Evolutionary conservation across 2,888 invertebrate species (phyloP).

Genomic region (Eupithecia insigniata): DNA sequence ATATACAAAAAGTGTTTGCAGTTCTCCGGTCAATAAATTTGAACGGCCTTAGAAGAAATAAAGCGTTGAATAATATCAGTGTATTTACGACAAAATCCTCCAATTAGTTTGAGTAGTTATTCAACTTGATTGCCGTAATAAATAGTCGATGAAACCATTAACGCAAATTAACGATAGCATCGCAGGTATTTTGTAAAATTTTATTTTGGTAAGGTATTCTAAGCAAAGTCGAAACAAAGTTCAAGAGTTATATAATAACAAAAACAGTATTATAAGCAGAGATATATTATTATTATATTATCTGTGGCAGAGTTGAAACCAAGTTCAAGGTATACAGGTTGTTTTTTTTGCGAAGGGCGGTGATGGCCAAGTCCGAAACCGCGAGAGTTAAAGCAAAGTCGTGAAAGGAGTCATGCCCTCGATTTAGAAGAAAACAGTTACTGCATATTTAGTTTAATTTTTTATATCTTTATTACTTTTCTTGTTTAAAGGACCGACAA

Average conservation of each 20-base stretch:
- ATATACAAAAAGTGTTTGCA: slow-evolving; percentile 3
- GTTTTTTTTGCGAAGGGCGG: no score
- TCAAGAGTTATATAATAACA: not conserved
- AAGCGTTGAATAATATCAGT: slow-evolving; percentile 31
- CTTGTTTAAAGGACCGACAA: no score
- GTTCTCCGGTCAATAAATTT: slow-evolving; percentile 7
- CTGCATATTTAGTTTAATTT: no score
- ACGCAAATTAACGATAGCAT: slow-evolving; percentile 6
- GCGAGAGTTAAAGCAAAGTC: no score
- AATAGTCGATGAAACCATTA: slow-evolving; percentile 13
- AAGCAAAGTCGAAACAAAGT: not conserved
- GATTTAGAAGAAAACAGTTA: no score
- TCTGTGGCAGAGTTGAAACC: no score
- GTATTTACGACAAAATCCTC: slow-evolving; percentile 24
- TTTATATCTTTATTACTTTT: no score
- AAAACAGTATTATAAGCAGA: no score
- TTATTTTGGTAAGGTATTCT: not conserved
- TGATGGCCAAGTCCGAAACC: no score
- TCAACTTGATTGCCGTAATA: slow-evolving; percentile 24
- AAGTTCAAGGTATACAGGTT: no score
- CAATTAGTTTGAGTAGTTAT: slow-evolving; percentile 37
- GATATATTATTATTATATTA: no score
- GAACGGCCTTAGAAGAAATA: slow-evolving; percentile 2
- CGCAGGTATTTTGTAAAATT: not conserved
- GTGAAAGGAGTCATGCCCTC: no score